Percentiles rank a stretch among this genome's conserved stretches.
These are phyloP conservation scores for Chamaea fasciata DNA, from an alignment of 2,113 vertebrate species.

Conservation along the genomic window DNA sequence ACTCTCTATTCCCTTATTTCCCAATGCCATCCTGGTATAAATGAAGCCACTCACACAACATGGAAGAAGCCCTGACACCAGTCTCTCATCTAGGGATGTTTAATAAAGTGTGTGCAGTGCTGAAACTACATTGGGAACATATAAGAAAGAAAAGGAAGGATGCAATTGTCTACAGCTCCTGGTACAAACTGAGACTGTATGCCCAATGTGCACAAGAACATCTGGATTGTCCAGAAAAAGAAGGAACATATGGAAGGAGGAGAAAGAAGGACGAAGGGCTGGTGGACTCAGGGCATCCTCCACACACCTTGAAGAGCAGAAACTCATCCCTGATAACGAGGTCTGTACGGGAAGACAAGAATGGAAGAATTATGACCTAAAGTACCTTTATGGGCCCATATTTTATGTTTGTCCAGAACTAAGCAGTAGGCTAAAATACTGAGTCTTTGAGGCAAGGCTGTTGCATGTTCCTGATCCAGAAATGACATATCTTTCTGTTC, in stretches of 20 bases:
- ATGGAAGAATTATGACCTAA: background rate
- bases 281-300: background rate
- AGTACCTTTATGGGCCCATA: background rate
- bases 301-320: background rate
- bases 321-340: background rate
- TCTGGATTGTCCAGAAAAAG: background rate
- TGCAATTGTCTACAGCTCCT: background rate
- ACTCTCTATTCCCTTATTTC: background rate
- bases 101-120: background rate
- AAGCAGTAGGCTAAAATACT: background rate
- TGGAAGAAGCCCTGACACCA: background rate
- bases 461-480: background rate
- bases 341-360: background rate
- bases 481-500: background rate
- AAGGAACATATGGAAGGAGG: background rate
- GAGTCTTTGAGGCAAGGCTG: background rate
- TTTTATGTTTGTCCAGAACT: background rate
- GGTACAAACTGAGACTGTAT: background rate
- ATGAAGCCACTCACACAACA: background rate
- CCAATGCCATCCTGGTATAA: background rate
- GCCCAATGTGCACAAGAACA: background rate
- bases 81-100: background rate
- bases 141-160: background rate
- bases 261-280: background rate
- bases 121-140: background rate